Conservation (phyloP, 2,888 invertebrate species). For the Drosophila siamana region DNA sequence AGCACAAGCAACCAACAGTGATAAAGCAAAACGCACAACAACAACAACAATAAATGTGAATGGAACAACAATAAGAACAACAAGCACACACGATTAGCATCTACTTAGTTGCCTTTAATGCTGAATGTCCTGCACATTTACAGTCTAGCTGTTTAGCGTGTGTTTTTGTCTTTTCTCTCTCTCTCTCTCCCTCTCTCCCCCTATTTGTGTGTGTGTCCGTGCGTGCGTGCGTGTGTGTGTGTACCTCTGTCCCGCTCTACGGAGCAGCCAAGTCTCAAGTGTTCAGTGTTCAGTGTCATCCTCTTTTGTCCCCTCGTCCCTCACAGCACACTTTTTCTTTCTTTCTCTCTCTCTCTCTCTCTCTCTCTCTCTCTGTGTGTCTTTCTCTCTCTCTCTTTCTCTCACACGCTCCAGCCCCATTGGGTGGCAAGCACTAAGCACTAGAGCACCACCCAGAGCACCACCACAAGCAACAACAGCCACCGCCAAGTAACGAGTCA, state of each 20-base stretch:
- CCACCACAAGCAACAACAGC: conserved; percentile 34
- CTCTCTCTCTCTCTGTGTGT: conserved; percentile 37
- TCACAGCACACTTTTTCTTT: conserved; percentile 23
- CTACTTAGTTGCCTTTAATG: conserved; percentile 49
- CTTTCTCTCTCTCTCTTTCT: conserved; percentile 44
- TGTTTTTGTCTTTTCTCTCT: conserved; percentile 20
- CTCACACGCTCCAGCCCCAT: conserved; percentile 48
- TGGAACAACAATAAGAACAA: conserved; percentile 34
- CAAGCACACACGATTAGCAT: conserved; percentile 34
- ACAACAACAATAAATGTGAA: conserved; percentile 32
- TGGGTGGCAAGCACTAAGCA: conserved; percentile 63
- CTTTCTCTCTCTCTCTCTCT: conserved; percentile 35
- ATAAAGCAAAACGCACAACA: conserved; percentile 40
- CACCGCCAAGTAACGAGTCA: conserved; percentile 30
- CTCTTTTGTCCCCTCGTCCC: conserved; percentile 14
- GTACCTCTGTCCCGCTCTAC: neutral
- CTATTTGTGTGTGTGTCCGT: conserved; percentile 21
- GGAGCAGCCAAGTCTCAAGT: conserved; percentile 13
- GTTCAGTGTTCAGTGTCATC: conserved; percentile 6
- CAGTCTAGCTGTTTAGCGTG: conserved; percentile 46
- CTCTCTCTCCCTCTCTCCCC: conserved; percentile 9
- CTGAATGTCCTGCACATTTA: conserved; percentile 59
- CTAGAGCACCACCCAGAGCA: conserved; percentile 39
- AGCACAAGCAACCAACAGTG: conserved; percentile 25
- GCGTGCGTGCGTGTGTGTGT: conserved; percentile 29